These are phyloP conservation scores for Scomberomorus guttatus DNA, from an alignment of 2,797 vertebrate species.

Conservation along the genomic window DNA sequence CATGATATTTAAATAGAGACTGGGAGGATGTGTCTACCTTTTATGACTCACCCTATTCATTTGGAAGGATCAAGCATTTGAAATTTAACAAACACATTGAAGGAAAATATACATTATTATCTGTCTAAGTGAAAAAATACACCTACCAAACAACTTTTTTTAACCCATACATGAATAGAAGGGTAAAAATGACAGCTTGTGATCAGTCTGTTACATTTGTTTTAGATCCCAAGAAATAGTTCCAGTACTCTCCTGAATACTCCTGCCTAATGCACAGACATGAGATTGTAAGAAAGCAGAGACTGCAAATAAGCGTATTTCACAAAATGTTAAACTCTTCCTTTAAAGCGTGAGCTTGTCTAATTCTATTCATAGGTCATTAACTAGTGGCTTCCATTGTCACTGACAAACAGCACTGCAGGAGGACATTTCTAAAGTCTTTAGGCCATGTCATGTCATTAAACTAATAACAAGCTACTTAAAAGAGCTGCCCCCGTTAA, in stretches of 20 bases:
- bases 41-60: background rate
- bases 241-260: too few species aligned
- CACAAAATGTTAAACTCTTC: background rate
- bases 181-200: background rate
- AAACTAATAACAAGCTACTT: background rate
- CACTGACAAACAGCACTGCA: conserved; percentile 4
- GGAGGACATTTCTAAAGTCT: background rate
- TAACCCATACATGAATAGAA: background rate
- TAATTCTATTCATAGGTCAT: background rate
- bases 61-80: background rate
- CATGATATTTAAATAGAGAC: background rate
- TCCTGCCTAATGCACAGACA: background rate
- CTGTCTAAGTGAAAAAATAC: too few species aligned
- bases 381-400: background rate
- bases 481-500: background rate
- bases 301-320: background rate
- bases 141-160: too few species aligned
- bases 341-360: background rate
- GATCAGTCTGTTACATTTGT: too few species aligned
- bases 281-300: background rate
- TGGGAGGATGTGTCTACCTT: background rate
- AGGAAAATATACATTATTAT: background rate
- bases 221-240: too few species aligned
- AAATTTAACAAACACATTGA: background rate
- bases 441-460: background rate